Conservation (phyloP, 1,140 invertebrate genomes). For the Coenobita brevimanus region DNA sequence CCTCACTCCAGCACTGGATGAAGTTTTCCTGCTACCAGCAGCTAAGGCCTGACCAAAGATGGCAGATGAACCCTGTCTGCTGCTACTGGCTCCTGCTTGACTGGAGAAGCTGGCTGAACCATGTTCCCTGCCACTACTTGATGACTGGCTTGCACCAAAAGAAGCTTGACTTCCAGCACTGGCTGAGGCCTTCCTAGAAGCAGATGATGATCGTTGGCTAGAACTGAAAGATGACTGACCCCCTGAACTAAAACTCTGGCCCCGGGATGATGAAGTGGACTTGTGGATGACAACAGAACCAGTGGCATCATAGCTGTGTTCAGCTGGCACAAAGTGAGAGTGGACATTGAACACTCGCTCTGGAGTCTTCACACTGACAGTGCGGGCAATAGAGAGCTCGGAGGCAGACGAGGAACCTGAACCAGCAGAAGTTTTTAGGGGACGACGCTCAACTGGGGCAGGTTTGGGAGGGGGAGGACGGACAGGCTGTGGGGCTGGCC, state of each 20-base stretch:
- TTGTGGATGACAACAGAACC: conserved; percentile 34
- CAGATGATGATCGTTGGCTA: neutral
- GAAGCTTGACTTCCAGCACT: no score
- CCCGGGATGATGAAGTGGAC: neutral
- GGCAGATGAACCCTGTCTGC: no score
- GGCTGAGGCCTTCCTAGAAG: no score
- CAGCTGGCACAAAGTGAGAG: conserved; percentile 42
- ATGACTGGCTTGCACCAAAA: no score
- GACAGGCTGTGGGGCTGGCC: neutral
- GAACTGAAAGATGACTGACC: neutral
- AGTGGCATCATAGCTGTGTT: conserved; percentile 52
- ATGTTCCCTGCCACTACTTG: no score
- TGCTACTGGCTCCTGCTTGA: no score
- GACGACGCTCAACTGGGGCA: neutral
- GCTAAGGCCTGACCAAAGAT: no score
- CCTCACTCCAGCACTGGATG: neutral
- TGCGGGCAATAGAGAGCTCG: conserved; percentile 45
- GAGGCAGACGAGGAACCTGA: neutral
- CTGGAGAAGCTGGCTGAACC: no score
- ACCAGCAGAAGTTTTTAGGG: conserved; percentile 1
- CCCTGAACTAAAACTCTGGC: neutral
- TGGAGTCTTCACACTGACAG: conserved; percentile 44
- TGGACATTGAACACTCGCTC: conserved; percentile 37
- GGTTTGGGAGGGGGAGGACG: neutral
- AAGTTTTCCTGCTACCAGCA: no score